These are phyloP conservation scores for Tethea ocularis DNA, from an alignment of 2,888 invertebrate species.

Conservation along the genomic window DNA sequence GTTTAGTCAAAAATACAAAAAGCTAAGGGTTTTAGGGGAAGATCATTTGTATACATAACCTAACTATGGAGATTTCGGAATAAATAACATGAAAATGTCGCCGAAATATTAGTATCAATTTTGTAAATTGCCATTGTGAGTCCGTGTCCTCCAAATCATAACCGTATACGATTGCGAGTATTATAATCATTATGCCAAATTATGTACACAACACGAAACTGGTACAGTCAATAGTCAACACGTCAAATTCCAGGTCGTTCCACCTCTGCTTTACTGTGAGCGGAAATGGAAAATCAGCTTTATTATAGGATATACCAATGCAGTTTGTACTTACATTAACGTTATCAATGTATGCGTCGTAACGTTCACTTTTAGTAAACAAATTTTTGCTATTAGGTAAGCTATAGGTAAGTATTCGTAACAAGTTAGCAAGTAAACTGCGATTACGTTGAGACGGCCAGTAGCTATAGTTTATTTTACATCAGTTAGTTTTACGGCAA, in stretches of 20 bases:
- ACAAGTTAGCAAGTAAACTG: background rate
- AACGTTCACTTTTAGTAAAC: slow-evolving; percentile 20
- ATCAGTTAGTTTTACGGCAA: background rate
- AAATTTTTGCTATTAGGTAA: slow-evolving; percentile 20
- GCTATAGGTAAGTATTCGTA: slow-evolving; percentile 8
- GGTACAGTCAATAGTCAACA: slow-evolving; percentile 9
- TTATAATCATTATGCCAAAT: slow-evolving; percentile 11
- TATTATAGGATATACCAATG: slow-evolving; percentile 22
- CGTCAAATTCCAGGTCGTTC: slow-evolving; percentile 29
- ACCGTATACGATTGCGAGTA: background rate
- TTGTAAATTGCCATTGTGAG: background rate
- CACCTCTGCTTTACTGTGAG: slow-evolving; percentile 20
- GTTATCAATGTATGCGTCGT: slow-evolving; percentile 1
- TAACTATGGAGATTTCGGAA: background rate
- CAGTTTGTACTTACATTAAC: background rate
- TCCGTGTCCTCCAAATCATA: background rate
- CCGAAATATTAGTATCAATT: background rate
- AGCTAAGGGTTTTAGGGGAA: too few species aligned
- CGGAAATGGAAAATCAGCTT: slow-evolving; percentile 28
- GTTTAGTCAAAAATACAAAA: too few species aligned
- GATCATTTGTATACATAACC: too few species aligned
- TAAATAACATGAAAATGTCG: background rate
- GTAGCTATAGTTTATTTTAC: background rate
- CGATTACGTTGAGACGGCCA: slow-evolving; percentile 5
- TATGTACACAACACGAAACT: background rate